Conservation (phyloP, 1,140 invertebrate genomes). For the Idris sp. region DNA sequence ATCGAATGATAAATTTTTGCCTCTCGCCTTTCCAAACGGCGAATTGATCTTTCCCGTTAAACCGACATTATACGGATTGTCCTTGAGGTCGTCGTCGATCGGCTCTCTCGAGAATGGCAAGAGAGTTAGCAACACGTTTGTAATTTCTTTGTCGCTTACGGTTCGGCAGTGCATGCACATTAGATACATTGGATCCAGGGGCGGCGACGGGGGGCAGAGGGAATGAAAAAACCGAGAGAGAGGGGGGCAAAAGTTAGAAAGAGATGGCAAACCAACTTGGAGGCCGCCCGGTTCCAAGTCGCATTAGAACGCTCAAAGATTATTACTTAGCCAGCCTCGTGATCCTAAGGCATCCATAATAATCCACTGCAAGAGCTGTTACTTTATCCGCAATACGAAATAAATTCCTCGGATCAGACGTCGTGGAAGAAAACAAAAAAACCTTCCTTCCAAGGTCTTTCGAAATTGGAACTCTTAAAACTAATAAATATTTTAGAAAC, state of each 20-base stretch:
- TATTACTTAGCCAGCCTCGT: constrained; percentile 76
- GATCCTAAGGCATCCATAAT: constrained; percentile 75
- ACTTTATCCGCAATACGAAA: constrained; percentile 64
- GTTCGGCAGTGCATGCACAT: constrained; percentile 64
- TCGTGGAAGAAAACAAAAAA: constrained; percentile 36
- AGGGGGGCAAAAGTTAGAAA: no score
- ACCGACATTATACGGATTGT: constrained; percentile 66
- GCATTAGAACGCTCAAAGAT: constrained; percentile 77
- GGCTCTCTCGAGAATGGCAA: constrained; percentile 66
- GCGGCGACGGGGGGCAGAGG: constrained; percentile 45
- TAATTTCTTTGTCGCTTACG: constrained; percentile 72
- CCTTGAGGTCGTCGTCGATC: constrained; percentile 71
- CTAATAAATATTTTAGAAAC: no score
- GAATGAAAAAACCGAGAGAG: no score
- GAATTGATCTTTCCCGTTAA: constrained; percentile 65
- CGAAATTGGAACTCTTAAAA: no score
- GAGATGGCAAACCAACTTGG: constrained; percentile 70
- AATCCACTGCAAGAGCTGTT: constrained; percentile 67
- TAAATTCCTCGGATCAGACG: constrained; percentile 60
- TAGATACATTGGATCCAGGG: constrained; percentile 59
- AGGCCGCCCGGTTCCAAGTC: constrained; percentile 77
- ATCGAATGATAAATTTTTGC: constrained; percentile 64
- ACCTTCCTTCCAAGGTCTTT: constrained; percentile 12
- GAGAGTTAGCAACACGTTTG: constrained; percentile 67
- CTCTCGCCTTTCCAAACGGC: constrained; percentile 64